phyloP scores from a whole-genome alignment of 2,888 invertebrate species.

The Epinotia ramella region DNA sequence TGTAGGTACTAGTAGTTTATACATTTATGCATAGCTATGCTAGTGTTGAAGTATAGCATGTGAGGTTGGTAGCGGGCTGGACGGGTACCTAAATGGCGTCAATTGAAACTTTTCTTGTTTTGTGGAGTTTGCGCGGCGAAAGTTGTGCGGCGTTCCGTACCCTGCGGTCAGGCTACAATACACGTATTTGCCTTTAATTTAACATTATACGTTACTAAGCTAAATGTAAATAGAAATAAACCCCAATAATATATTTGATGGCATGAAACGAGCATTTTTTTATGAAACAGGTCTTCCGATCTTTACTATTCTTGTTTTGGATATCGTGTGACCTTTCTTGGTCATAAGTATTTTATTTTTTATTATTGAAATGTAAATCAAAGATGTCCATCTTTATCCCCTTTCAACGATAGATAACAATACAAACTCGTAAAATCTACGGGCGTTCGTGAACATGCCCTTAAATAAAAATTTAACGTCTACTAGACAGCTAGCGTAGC shows the following conservation, averaged over 20 bases:
- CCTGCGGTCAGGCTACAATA: conserved; percentile 31
- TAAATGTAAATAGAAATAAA: background rate
- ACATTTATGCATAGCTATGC: background rate
- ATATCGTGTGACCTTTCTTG: too few relatives aligned
- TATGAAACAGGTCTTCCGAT: too few relatives aligned
- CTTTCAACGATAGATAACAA: too few relatives aligned
- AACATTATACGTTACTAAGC: background rate
- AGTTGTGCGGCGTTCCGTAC: conserved; percentile 29
- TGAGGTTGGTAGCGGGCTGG: background rate
- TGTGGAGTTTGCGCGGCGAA: conserved; percentile 38
- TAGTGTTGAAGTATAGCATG: conserved; percentile 22
- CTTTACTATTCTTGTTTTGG: too few relatives aligned
- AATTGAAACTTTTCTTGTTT: conserved; percentile 46
- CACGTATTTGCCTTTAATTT: conserved; percentile 10
- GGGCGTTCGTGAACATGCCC: too few relatives aligned
- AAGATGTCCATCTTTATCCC: too few relatives aligned
- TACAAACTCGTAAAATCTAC: too few relatives aligned
- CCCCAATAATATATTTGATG: background rate
- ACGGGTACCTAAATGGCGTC: conserved; percentile 39
- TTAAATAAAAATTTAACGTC: too few relatives aligned
- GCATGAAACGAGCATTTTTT: background rate
- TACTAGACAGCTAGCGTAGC: too few relatives aligned
- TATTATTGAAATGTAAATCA: too few relatives aligned
- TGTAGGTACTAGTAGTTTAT: too few relatives aligned
- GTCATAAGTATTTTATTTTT: too few relatives aligned